phyloP scores from a whole-genome alignment of 1,140 invertebrate genomes.

The Trichoplusia ni region DNA sequence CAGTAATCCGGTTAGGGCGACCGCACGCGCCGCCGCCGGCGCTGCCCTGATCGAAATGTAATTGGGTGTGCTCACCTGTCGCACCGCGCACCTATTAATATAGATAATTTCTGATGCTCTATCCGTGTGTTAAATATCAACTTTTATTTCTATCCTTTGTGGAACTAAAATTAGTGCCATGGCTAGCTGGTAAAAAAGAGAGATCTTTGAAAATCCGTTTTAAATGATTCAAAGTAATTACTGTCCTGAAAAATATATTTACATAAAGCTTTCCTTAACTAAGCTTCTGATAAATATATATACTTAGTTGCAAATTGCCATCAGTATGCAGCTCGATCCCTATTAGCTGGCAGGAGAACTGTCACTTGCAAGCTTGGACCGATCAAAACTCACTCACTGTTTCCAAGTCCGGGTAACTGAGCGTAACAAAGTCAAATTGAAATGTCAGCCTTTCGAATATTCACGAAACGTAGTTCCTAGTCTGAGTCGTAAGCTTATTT shows the following conservation, averaged over 20 bases:
- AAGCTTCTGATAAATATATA: neutral
- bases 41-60: conserved; percentile 68
- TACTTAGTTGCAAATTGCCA: conserved; percentile 10
- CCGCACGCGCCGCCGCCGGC: conserved; percentile 60
- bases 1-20: conserved; percentile 68
- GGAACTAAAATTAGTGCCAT: too few relatives aligned
- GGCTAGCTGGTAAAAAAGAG: too few relatives aligned
- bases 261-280: neutral
- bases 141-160: too few relatives aligned
- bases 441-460: conserved; percentile 66
- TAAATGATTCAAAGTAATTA: too few relatives aligned
- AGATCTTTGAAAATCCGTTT: too few relatives aligned
- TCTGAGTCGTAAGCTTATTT: conserved; percentile 21
- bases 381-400: conserved; percentile 48
- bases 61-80: conserved; percentile 72
- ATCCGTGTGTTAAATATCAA: too few relatives aligned
- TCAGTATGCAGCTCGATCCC: conserved; percentile 5
- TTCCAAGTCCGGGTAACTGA: conserved; percentile 39
- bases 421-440: conserved; percentile 68
- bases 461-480: conserved; percentile 22
- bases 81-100: conserved; percentile 56
- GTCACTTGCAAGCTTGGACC: conserved; percentile 34
- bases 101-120: conserved; percentile 46
- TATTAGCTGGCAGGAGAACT: neutral
- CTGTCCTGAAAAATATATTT: too few relatives aligned